Conservation (phyloP, 2,797 vertebrate species). For the Cuculus canorus region DNA sequence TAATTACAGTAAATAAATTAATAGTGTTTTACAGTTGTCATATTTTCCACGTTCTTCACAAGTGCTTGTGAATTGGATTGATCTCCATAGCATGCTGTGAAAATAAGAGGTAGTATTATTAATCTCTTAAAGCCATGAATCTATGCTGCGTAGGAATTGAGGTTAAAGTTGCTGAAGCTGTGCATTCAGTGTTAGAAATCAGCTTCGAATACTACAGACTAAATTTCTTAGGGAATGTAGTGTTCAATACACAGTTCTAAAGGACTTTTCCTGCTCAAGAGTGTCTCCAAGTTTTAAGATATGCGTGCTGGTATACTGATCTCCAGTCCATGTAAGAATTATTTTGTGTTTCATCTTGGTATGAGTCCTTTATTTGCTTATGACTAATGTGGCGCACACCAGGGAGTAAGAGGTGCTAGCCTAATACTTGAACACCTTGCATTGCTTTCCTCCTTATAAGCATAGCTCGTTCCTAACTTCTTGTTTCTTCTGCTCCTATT, state of each 20-base stretch:
- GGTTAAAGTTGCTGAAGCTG: not conserved
- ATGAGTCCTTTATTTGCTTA: not conserved
- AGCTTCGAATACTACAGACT: not conserved
- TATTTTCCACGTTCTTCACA: not conserved
- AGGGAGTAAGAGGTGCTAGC: not conserved
- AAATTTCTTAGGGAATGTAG: not conserved
- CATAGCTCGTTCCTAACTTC: not conserved
- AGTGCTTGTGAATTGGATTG: not conserved
- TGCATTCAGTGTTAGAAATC: not conserved
- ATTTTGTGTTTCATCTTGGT: not conserved
- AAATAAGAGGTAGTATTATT: not conserved
- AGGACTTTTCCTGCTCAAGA: not conserved
- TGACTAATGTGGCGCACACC: not conserved
- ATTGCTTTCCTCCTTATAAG: not conserved
- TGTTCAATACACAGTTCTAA: not conserved
- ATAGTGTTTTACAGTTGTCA: not conserved
- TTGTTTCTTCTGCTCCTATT: not conserved
- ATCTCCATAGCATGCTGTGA: not conserved
- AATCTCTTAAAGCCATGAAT: not conserved
- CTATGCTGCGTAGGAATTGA: not conserved
- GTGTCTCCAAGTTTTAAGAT: not conserved
- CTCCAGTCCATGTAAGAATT: not conserved
- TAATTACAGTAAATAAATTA: too few species aligned
- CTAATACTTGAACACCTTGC: not conserved
- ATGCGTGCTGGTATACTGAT: not conserved